phyloP scores from a whole-genome alignment of 1,140 invertebrate species.

The Hylaeus volcanicus region DNA sequence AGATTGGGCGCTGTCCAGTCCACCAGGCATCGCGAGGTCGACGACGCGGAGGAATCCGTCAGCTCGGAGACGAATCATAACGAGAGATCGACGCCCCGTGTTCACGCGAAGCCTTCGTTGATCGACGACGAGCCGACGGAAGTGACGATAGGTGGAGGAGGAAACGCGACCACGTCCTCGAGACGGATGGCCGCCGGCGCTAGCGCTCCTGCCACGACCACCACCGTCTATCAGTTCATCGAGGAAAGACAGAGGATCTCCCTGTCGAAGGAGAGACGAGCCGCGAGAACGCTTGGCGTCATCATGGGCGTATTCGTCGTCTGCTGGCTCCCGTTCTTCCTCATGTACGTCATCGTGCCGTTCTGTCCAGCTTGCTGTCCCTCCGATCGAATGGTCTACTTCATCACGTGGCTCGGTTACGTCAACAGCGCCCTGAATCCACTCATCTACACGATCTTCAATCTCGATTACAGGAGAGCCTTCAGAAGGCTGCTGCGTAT shows the following conservation, averaged over 20 bases:
- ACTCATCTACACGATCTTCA: slow-evolving; percentile 98
- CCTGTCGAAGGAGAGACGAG: slow-evolving; percentile 93
- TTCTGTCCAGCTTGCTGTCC: slow-evolving; percentile 91
- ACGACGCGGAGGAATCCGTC: slow-evolving; percentile 86
- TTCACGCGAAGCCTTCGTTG: slow-evolving; percentile 73
- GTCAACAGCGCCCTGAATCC: slow-evolving; percentile 98
- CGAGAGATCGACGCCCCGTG: slow-evolving; percentile 77
- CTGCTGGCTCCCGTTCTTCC: slow-evolving; percentile 98
- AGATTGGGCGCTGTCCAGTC: slow-evolving; percentile 85
- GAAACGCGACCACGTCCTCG: slow-evolving; percentile 26
- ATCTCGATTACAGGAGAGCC: slow-evolving; percentile 96
- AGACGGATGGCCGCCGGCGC: slow-evolving; percentile 55
- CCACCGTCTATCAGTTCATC: slow-evolving; percentile 92
- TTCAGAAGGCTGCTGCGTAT: slow-evolving; percentile 93
- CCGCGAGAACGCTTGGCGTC: slow-evolving; percentile 94
- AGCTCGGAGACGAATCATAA: slow-evolving; percentile 85
- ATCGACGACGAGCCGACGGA: slow-evolving; percentile 76
- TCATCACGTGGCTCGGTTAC: slow-evolving; percentile 98
- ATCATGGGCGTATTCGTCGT: slow-evolving; percentile 98
- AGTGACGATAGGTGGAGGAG: slow-evolving; percentile 67
- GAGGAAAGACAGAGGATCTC: slow-evolving; percentile 97
- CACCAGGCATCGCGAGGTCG: slow-evolving; percentile 76
- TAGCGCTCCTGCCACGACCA: slow-evolving; percentile 68
- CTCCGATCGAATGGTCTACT: slow-evolving; percentile 90
- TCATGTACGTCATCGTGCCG: slow-evolving; percentile 95